These are phyloP conservation scores for Leiothrix lutea DNA, from an alignment of 2,113 vertebrate species.

Conservation along the genomic window DNA sequence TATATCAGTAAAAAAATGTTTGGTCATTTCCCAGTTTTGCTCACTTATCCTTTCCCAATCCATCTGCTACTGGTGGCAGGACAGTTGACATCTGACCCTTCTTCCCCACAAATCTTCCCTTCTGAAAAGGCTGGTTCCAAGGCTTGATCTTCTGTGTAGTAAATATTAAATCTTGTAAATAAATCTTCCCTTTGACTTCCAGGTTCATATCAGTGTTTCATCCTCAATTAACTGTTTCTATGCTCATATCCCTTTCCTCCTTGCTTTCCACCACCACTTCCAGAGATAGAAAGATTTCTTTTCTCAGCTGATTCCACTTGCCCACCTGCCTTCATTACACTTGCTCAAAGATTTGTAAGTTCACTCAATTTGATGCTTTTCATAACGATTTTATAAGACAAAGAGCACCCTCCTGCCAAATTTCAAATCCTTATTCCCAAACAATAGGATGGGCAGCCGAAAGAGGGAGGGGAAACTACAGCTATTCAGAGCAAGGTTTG, in stretches of 20 bases:
- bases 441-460: background rate
- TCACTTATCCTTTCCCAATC: background rate
- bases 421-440: slow-evolving; percentile 1
- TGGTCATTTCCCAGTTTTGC: background rate
- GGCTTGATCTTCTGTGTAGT: background rate
- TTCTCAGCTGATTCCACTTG: background rate
- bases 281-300: background rate
- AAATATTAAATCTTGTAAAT: background rate
- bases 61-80: background rate
- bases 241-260: background rate
- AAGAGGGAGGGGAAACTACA: background rate
- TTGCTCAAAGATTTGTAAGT: background rate
- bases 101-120: background rate
- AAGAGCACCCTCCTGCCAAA: background rate
- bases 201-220: background rate
- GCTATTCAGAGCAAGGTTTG: background rate
- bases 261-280: background rate
- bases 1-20: background rate
- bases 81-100: background rate
- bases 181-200: background rate
- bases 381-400: background rate
- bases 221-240: background rate
- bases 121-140: background rate
- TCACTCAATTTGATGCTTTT: background rate
- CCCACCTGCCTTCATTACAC: background rate